Evolutionary conservation across 2,888 invertebrate genomes (phyloP).

Genomic region (Nebria salina): DNA sequence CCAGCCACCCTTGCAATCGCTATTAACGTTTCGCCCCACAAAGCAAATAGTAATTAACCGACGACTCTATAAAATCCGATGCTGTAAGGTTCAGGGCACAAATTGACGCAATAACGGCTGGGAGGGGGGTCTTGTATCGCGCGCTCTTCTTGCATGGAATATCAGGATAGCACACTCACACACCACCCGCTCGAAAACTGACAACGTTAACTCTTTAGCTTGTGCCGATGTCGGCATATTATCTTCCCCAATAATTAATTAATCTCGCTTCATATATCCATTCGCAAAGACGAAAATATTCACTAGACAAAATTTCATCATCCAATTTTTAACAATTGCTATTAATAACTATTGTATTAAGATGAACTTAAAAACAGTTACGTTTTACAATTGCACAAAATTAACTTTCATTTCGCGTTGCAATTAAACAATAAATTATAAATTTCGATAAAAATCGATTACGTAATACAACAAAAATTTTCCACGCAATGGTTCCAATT

Average conservation of each 20-base stretch:
- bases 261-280: not conserved
- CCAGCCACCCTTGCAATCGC: constrained; percentile 2
- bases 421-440: too few relatives aligned
- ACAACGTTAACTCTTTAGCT: constrained; percentile 11
- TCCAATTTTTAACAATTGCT: too few relatives aligned
- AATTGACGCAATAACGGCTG: not conserved
- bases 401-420: too few relatives aligned
- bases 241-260: constrained; percentile 15
- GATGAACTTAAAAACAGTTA: too few relatives aligned
- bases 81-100: not conserved
- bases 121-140: not conserved
- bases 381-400: too few relatives aligned
- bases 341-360: too few relatives aligned
- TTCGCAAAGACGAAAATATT: not conserved
- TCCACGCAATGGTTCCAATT: too few relatives aligned
- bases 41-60: constrained; percentile 40
- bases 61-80: constrained; percentile 15
- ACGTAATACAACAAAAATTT: too few relatives aligned
- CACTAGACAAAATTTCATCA: too few relatives aligned
- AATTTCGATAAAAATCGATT: too few relatives aligned
- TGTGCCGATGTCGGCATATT: constrained; percentile 20
- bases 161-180: not conserved
- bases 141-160: not conserved
- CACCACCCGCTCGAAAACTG: not conserved
- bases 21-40: constrained; percentile 26